Base-by-base conservation (phyloP, 2,797 vertebrate genomes). In the Sebastes itinus region DNA sequence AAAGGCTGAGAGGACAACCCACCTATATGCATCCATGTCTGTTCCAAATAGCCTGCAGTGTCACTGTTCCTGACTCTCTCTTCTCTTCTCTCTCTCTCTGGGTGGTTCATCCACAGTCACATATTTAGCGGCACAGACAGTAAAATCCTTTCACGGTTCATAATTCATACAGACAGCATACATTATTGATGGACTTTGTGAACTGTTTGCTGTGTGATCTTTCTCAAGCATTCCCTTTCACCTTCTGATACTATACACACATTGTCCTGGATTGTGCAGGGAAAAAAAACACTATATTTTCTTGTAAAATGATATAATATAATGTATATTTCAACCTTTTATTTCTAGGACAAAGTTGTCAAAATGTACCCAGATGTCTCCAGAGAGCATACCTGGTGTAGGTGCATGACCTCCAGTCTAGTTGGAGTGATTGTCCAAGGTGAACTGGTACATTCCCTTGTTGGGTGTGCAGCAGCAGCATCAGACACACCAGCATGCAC, bases 81-180 rank as follows among this genome's bases (percentile, higher is more conserved):
- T 42, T 42, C 38, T 42, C 35, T 35, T 35, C 35, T 42, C 38
- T 35, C 72, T 80, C 72, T 85, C 35, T 81, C 61, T 77, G 72
- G 77, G 71, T 83, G 81, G 77, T 77, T 90, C 46, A 87, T 84
- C 75, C 77, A 82, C 77, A 82, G 85, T 84, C 90, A 88, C 88
- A 89, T 90, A 90, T 92, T 93, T 92, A 87, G 87, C 74, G 20
- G 87, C 89, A 92, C 89, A 92, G 92, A 95, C 93, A 91, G 89
- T 88, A 75, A 91, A 94, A 93, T 85, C 90, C 91, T 95, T 93
- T 94, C 92, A 93, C 90, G 89, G 85, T 95, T 87, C 85, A 95
- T 95, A 94, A 94, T 95, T 95, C 90, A 94, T 95, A 91, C 88
- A 87, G 90, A 92, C 90, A 71, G 65, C 82, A 87, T 95, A 63